Percentiles rank a stretch among this genome's conserved stretches.
phyloP scores from a whole-genome alignment of 2,113 vertebrate species.

The Sebastes fasciatus region DNA sequence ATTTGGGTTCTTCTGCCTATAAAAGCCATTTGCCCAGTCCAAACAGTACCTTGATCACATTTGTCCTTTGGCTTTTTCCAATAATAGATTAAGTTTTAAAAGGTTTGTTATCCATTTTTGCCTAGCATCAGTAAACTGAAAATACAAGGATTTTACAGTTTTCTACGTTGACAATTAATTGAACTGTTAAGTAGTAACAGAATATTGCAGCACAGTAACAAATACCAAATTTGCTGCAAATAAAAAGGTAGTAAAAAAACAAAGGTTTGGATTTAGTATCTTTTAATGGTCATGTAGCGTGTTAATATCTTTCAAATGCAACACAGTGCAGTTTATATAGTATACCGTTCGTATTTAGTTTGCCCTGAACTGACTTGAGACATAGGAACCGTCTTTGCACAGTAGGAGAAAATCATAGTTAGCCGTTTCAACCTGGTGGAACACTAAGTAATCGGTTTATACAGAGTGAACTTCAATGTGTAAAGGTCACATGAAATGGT shows the following conservation, averaged over 20 bases:
- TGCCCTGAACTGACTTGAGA: neutral
- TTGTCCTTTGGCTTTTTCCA: neutral
- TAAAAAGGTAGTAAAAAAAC: slow-evolving; percentile 2
- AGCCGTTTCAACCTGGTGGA: neutral
- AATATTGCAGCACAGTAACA: slow-evolving; percentile 18
- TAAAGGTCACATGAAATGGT: neutral
- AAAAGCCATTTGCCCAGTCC: slow-evolving; percentile 21
- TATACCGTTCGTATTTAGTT: neutral
- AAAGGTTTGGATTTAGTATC: neutral
- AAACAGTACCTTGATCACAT: neutral
- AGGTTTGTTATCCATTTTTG: neutral
- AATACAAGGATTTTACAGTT: slow-evolving; percentile 14
- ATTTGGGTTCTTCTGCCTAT: slow-evolving; percentile 14
- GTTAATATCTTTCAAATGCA: slow-evolving; percentile 20
- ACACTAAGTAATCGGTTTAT: neutral
- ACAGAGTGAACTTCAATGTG: neutral
- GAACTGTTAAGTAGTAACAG: neutral
- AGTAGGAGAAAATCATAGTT: neutral
- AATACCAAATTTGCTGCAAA: neutral
- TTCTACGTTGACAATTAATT: neutral
- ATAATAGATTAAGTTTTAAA: neutral
- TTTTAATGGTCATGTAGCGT: slow-evolving; percentile 1
- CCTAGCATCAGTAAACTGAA: neutral
- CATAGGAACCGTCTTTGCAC: slow-evolving; percentile 17
- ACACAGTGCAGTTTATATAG: neutral